Evolutionary conservation across 2,888 invertebrate species (phyloP), one percentile per base, ranked within the genome.

Genomic region (Chesias legatella): DNA sequence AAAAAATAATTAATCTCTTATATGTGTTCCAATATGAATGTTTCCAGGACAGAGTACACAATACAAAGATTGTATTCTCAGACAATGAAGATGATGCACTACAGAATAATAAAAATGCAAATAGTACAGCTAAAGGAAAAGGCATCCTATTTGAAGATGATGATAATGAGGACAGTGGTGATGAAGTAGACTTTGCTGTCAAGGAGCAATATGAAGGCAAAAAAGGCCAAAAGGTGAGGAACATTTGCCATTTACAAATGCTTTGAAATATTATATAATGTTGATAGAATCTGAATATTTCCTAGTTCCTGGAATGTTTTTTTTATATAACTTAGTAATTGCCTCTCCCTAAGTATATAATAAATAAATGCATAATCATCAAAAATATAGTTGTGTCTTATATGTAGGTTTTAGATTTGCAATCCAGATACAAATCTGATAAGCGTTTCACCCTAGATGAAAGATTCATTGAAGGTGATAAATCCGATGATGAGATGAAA

Each of bases 361-460:
- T n/a, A n/a, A n/a, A n/a, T n/a, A n/a, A n/a, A n/a, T 17, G 5
- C 13, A 17, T 17, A 17, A 17, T n/a, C n/a, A n/a, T n/a, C n/a
- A 17, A 17, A 17, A 17, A 17, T 17, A 5, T 17, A 43, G 30
- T 33, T 53, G 26, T 47, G 50, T 47, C 5, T 17, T 5, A 17
- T 17, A 17, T 17, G 13, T 60, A 92, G 92, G 81, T 93, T 59
- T 85, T 94, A 70, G 90, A 92, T 75, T 86, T 95, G 56, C 94
- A 95, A 86, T 90, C 91, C 30, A 90, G 90, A 60, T 92, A 90
- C 77, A 93, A 93, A 68, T 91, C 92, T 68, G 96, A 96, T 80
- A 90, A 92, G 60, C 90, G 96, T 64, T 96, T 96, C 79, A 81
- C 85, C 52, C 84, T 96, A 63, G 93, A 94, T 78, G 89, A 92